Base-by-base conservation (phyloP, 2,888 invertebrate genomes). In the Drepana falcataria region DNA sequence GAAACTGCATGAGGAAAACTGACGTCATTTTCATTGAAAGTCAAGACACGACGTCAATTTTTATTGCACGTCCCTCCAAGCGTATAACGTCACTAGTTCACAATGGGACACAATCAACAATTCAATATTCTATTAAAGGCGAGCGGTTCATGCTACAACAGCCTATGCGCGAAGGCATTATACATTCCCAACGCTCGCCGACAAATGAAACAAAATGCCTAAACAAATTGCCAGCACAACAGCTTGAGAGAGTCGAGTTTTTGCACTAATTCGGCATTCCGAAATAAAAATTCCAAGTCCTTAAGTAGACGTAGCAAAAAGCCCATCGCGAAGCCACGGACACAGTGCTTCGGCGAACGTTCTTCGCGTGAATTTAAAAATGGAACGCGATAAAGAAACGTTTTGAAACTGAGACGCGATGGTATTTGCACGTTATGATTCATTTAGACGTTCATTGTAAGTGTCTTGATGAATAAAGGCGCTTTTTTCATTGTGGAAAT, bases 231-330 rank as follows among this genome's bases (percentile, higher is more conserved):
- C 85, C 61, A 65, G 71, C 69, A 71, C 70, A 68, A 59, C 58
- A 69, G 64, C 74, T 79, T 85, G 86, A 77, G 88, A 85, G 79
- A 77, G 81, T 73, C 79, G 65, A 73, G 79, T 91, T 91, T 91
- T 91, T 91, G 91, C 84, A 87, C 90, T 84, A 90, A 91, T 91
- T 91, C 91, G 90, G 90, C 90, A 91, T 91, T 83, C 91, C 91
- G 86, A 89, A 90, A 91, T 91, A 90, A 91, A 91, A 83, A 91
- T 91, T 83, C 90, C 90, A 70, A 77, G 85, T 85, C 89, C 87
- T 81, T 88, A 84, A 77, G 78, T 68, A 79, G 79, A 70, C 54
- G 54, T 57, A 58, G 71, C 78, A 84, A 86, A 85, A 87, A 86
- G 73, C 61, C 67, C 68, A 68, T 70, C 73, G 77, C 76, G 68